Conservation (phyloP, 2,888 invertebrate genomes). For the Melitaea athalia region DNA sequence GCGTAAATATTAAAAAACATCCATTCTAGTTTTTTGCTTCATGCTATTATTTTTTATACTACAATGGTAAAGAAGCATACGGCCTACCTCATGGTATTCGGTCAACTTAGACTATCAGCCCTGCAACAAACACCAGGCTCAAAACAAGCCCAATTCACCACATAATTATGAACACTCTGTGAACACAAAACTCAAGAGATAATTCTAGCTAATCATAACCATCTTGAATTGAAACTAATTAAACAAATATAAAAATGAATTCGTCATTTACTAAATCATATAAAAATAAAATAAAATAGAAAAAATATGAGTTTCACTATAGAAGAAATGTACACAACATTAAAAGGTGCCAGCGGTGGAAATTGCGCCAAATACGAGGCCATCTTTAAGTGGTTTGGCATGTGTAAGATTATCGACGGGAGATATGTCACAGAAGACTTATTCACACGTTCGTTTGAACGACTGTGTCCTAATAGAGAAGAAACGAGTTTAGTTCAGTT, state of each 20-base stretch:
- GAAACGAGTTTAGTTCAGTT: constrained; percentile 47
- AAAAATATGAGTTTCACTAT: constrained; percentile 41
- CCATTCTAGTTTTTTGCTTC: no score
- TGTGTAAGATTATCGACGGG: constrained; percentile 48
- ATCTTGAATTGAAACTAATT: neutral
- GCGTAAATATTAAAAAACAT: no score
- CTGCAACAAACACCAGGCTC: no score
- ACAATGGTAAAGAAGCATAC: no score
- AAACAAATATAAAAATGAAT: neutral
- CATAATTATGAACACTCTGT: no score
- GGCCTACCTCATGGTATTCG: no score
- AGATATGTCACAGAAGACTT: constrained; percentile 33
- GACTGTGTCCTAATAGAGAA: constrained; percentile 46
- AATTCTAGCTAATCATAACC: neutral
- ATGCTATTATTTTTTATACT: no score
- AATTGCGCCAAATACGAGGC: constrained; percentile 43
- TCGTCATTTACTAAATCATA: neutral
- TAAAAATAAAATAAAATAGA: neutral
- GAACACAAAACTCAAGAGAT: neutral
- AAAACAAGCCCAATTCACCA: no score
- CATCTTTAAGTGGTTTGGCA: constrained; percentile 48
- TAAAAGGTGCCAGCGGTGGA: constrained; percentile 44
- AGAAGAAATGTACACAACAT: constrained; percentile 49
- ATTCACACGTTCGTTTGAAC: constrained; percentile 42
- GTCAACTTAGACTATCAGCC: no score